Percentiles rank a stretch among this genome's conserved stretches.
Evolutionary conservation across 2,113 vertebrate species (phyloP).

Genomic region (Lichenostomus cassidix): DNA sequence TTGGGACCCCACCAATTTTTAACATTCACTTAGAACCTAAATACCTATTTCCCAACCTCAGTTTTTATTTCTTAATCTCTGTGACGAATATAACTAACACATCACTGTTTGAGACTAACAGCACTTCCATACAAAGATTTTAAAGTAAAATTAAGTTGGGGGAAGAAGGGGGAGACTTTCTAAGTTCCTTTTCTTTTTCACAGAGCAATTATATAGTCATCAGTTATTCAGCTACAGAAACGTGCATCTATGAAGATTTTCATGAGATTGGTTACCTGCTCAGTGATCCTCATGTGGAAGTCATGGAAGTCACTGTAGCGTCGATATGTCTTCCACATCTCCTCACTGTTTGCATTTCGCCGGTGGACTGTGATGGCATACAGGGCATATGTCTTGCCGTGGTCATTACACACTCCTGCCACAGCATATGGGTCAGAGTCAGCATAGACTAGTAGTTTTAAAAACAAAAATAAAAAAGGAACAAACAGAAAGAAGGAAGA

Average conservation of each 20-base stretch:
- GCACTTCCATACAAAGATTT: background rate
- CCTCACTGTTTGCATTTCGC: conserved; percentile 82
- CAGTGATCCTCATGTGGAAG: conserved; percentile 98
- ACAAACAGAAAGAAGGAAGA: conserved; percentile 74
- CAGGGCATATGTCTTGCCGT: conserved; percentile 95
- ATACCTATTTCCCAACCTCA: conserved; percentile 23
- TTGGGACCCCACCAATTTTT: background rate
- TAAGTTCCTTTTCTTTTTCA: background rate
- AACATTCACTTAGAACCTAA: conserved; percentile 26
- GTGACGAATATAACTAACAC: conserved; percentile 41
- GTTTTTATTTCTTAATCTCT: conserved; percentile 54
- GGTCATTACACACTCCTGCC: conserved; percentile 98
- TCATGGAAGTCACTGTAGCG: conserved; percentile 99
- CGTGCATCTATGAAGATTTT: accelerated
- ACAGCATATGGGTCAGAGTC: conserved; percentile 89
- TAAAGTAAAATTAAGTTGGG: background rate
- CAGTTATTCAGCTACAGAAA: background rate
- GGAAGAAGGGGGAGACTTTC: accelerated
- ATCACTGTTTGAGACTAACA: background rate
- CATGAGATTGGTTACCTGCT: conserved; percentile 80
- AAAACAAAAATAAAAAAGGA: conserved; percentile 63
- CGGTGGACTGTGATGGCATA: conserved; percentile 95
- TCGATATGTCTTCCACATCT: conserved; percentile 96
- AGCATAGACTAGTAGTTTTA: conserved; percentile 84
- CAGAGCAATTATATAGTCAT: background rate